Base-by-base conservation (phyloP, 2,797 vertebrate species). In the Sylvia borin region DNA sequence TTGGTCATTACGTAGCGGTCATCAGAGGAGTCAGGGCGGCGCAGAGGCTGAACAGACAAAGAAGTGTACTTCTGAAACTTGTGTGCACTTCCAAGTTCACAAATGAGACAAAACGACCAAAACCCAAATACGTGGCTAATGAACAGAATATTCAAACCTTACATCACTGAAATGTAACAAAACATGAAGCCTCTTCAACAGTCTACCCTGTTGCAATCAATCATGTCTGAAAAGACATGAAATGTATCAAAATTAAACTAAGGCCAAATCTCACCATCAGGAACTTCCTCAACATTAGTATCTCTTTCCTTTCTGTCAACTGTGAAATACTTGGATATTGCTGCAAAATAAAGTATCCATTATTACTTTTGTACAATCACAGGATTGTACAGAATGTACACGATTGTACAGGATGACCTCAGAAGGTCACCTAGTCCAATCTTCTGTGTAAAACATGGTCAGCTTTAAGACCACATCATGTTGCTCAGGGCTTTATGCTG, bases 1-100 rank as follows among this genome's bases (percentile, higher is more conserved):
- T 99, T 99, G 88, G 99, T 99, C 99, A 99, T 99, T 62, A 99
- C 99, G 0, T 99, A 99, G 57, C 99, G 99, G 94, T 99, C 99
- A 48, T 99, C 99, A 48, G 99, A 99, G 36, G 99, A 99, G 95
- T 99, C 99, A 27, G 99, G 99, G 11, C 99, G 99, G 27, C 99
- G 99, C 19, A 99, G 98, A 43, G 99, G 99, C 99, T 99, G 80
- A 25, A 97, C 58, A 60, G 34, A 93, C 2, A 7, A 84, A 92
- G 75, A 57, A 42, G 12, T 2, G 0, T 3, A 38, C 54, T 87
- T 91, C 53, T 88, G 24, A 94, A 89, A 83, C 48, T 16, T 48
- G 17, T 11, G 14, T 45, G 32, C 13, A 22, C 40, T 79, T 76
- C 11, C 16, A 85, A 60, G 20, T 13, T 76, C 50, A 68, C 31